phyloP scores from a whole-genome alignment of 2,888 invertebrate species.

The Tetranychus piercei region DNA sequence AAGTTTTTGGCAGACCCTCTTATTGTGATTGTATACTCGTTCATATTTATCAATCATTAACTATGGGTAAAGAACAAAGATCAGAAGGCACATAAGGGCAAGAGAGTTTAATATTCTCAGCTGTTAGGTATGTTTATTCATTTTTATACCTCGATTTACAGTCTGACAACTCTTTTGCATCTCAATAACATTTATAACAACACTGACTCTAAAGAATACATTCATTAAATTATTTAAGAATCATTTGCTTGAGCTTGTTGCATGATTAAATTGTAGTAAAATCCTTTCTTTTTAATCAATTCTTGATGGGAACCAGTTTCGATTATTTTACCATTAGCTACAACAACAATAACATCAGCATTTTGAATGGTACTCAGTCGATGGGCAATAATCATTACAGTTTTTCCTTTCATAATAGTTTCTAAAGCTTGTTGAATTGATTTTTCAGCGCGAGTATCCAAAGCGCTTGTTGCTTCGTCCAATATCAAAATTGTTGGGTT shows the following conservation, averaged over 20 bases:
- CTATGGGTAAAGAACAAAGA: neutral
- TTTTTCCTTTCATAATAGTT: constrained; percentile 54
- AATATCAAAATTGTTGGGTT: constrained; percentile 67
- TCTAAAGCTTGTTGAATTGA: constrained; percentile 75
- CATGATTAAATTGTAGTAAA: constrained; percentile 22
- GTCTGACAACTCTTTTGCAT: no score
- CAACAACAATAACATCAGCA: constrained; percentile 76
- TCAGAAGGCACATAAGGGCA: neutral
- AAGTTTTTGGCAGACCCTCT: no score
- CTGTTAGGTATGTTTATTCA: no score
- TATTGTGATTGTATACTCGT: no score
- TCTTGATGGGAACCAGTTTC: constrained; percentile 43
- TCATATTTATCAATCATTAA: neutral
- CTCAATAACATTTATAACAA: no score
- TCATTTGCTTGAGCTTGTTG: neutral
- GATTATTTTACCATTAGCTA: constrained; percentile 59
- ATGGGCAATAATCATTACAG: constrained; percentile 87
- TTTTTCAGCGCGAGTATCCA: constrained; percentile 79
- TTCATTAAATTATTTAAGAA: no score
- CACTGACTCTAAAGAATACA: no score
- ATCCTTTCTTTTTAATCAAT: constrained; percentile 22
- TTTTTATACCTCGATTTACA: no score
- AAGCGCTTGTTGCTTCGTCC: constrained; percentile 72
- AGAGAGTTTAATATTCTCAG: neutral
- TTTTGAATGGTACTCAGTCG: constrained; percentile 72